Base-by-base conservation (phyloP, 2,113 vertebrate species). In the Blennius ocellaris region DNA sequence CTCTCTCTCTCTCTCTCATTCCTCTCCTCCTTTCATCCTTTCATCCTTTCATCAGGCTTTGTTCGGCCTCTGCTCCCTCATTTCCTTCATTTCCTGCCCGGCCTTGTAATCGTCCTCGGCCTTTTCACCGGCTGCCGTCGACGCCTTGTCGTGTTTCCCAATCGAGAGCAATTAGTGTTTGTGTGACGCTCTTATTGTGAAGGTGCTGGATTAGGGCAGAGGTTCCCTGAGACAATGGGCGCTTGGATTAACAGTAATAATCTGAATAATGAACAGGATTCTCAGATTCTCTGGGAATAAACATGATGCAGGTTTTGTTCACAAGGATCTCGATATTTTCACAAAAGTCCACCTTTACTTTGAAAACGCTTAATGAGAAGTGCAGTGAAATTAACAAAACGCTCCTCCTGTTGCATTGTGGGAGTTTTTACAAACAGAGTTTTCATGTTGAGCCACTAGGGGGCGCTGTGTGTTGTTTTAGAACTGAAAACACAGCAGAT, bases 1-100 rank as follows among this genome's bases (percentile, higher is more conserved):
- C 56, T 2, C 49, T 78, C 50, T 80, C 65, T 74, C 65, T 55
- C 47, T 60, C 56, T 30, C 6, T 55, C 47, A 60, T 69, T 73
- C 56, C 66, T 81, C 41, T 53, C 16, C 30, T 67, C 60, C 52
- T 73, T 71, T 50, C 53, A 59, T 71, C 74, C 36, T 56, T 53
- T 62, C 55, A 49, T 74, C 44, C 79, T 82, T 64, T 70, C 10
- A 0, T 15, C 14, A 16, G 7, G 52, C 86, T 88, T 89, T 89
- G 86, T 89, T 84, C 78, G 4, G 58, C 64, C 70, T 6, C 5
- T 77, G 67, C 84, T 84, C 64, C 66, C 78, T 76, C 58, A 65
- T 85, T 82, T 87, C 80, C 85, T 89, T 30, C 76, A 82, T 85
- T 88, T 89, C 84, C 89, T 87, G 65, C 77, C 67, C 38, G n/a